Percentiles rank a stretch among this genome's conserved stretches.
Evolutionary conservation across 2,797 vertebrate genomes (phyloP).

Genomic region (Sus cebifrons): DNA sequence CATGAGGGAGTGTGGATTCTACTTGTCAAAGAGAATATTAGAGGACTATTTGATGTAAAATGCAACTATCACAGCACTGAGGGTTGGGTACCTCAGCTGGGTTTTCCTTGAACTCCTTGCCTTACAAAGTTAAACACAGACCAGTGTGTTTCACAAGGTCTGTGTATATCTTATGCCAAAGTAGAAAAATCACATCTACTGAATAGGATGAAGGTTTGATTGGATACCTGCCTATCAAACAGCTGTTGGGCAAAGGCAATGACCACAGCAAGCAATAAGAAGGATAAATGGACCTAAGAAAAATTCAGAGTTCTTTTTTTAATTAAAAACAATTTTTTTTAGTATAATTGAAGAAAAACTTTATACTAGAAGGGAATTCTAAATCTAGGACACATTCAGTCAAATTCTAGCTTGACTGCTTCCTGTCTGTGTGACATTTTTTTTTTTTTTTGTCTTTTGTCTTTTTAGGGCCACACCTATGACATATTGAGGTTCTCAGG

Average conservation of each 20-base stretch:
- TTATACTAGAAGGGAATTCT: slow-evolving; percentile 14
- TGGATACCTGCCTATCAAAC: background rate
- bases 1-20: slow-evolving; percentile 75
- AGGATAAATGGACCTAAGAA: background rate
- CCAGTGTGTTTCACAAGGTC: slow-evolving; percentile 50
- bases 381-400: slow-evolving; percentile 43
- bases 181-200: slow-evolving; percentile 8
- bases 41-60: slow-evolving; percentile 85
- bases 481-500: too few species aligned
- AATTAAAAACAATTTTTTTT: background rate
- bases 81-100: slow-evolving; percentile 75
- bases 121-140: slow-evolving; percentile 76
- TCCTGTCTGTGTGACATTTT: background rate
- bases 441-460: too few species aligned
- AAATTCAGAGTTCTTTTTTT: background rate
- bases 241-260: background rate
- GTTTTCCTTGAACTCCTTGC: slow-evolving; percentile 81
- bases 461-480: too few species aligned
- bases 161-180: slow-evolving; percentile 48
- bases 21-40: slow-evolving; percentile 88
- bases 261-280: background rate
- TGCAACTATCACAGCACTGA: slow-evolving; percentile 80
- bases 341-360: background rate
- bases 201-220: slow-evolving; percentile 15
- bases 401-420: background rate